Conservation (phyloP, 2,797 vertebrate genomes). For the Tokudaia tokunoshimensis region DNA sequence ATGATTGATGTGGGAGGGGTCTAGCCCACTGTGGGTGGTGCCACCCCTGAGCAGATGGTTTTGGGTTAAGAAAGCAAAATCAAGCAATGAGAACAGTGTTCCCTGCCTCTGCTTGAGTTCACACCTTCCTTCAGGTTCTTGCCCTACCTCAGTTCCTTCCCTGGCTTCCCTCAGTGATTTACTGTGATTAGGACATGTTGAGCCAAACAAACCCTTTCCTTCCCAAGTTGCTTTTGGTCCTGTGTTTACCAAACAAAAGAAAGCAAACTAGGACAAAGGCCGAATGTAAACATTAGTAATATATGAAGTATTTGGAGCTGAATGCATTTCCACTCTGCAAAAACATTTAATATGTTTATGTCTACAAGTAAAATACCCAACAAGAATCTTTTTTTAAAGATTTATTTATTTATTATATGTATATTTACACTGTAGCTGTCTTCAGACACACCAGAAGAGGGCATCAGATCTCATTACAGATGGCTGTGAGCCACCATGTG, state of each 20-base stretch:
- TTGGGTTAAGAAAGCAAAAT: neutral
- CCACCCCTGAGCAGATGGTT: neutral
- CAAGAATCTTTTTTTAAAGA: neutral
- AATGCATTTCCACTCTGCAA: neutral
- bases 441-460: too few relatives aligned
- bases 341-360: neutral
- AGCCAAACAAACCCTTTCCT: neutral
- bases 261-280: neutral
- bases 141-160: neutral
- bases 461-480: too few relatives aligned
- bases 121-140: neutral
- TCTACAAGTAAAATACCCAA: slow-evolving; percentile 41
- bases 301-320: neutral
- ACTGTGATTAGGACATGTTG: neutral
- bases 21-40: neutral
- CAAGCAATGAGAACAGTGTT: neutral
- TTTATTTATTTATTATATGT: too few relatives aligned
- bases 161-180: neutral
- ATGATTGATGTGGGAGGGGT: neutral
- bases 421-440: too few relatives aligned
- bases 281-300: neutral
- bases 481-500: too few relatives aligned
- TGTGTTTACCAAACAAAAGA: neutral
- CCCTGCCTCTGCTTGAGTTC: neutral
- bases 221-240: neutral